phyloP scores from a whole-genome alignment of 2,113 vertebrate genomes.

The Physeter macrocephalus region DNA sequence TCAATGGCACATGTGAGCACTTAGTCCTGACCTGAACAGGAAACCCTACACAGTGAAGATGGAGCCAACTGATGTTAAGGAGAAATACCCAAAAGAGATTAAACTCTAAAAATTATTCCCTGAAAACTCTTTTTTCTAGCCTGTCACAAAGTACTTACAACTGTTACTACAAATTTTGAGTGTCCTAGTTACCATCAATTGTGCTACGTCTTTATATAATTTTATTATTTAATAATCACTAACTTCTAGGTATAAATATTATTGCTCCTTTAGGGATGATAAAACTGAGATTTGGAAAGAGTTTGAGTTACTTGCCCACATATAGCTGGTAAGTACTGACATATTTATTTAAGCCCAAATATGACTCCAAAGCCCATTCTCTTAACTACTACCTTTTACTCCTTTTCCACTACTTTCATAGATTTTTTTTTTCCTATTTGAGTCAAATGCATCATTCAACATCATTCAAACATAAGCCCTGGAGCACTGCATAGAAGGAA shows the following conservation, averaged over 20 bases:
- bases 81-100: constrained; percentile 14
- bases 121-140: constrained; percentile 7
- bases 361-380: neutral
- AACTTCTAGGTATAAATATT: constrained; percentile 42
- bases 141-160: constrained; percentile 38
- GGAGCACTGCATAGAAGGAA: neutral
- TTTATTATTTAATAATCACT: constrained; percentile 64
- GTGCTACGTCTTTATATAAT: constrained; percentile 13
- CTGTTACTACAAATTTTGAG: neutral
- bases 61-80: neutral
- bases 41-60: neutral
- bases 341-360: constrained; percentile 31
- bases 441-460: neutral
- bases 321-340: neutral
- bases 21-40: neutral
- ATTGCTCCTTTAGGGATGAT: constrained; percentile 48
- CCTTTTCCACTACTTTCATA: neutral
- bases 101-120: neutral
- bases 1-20: neutral
- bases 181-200: neutral
- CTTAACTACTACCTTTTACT: neutral
- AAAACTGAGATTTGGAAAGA: constrained; percentile 30
- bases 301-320: constrained; percentile 30
- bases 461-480: neutral
- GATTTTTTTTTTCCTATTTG: neutral